Evolutionary conservation across 2,888 invertebrate genomes (phyloP).

Genomic region (Zeuzera pyrina): DNA sequence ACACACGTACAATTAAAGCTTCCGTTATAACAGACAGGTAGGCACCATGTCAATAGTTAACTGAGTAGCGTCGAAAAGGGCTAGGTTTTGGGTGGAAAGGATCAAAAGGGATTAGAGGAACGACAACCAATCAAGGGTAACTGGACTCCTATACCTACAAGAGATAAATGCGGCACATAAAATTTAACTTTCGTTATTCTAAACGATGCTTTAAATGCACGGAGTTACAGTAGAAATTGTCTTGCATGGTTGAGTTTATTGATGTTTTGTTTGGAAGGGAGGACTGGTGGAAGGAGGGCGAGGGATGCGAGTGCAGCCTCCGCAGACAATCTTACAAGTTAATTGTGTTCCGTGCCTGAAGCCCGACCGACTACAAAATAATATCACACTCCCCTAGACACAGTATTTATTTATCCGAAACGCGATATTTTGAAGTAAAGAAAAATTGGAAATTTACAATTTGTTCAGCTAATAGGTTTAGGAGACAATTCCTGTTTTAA

Average conservation of each 20-base stretch:
- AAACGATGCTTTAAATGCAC: conserved; percentile 25
- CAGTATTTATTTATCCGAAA: no score
- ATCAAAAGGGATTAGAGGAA: conserved; percentile 80
- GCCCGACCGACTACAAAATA: conserved; percentile 64
- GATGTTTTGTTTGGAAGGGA: conserved; percentile 72
- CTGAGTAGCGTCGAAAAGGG: conserved; percentile 62
- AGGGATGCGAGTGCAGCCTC: conserved; percentile 64
- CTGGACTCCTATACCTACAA: conserved; percentile 73
- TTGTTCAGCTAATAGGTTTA: no score
- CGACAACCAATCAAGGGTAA: conserved; percentile 81
- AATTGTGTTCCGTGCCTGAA: conserved; percentile 72
- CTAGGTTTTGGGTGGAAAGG: conserved; percentile 75
- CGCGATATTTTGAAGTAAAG: no score
- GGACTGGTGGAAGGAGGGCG: conserved; percentile 62
- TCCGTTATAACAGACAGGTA: conserved; percentile 54
- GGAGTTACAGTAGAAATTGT: conserved; percentile 26
- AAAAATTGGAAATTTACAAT: no score
- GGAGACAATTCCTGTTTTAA: no score
- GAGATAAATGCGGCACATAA: conserved; percentile 71
- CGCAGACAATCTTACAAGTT: conserved; percentile 74
- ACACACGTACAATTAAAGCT: conserved; percentile 27
- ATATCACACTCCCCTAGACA: conserved; percentile 60
- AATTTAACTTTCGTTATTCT: conserved; percentile 36
- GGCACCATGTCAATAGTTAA: conserved; percentile 68
- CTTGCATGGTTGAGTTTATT: conserved; percentile 47